Evolutionary conservation across 2,113 vertebrate genomes (phyloP).

Genomic region (Papio anubis): DNA sequence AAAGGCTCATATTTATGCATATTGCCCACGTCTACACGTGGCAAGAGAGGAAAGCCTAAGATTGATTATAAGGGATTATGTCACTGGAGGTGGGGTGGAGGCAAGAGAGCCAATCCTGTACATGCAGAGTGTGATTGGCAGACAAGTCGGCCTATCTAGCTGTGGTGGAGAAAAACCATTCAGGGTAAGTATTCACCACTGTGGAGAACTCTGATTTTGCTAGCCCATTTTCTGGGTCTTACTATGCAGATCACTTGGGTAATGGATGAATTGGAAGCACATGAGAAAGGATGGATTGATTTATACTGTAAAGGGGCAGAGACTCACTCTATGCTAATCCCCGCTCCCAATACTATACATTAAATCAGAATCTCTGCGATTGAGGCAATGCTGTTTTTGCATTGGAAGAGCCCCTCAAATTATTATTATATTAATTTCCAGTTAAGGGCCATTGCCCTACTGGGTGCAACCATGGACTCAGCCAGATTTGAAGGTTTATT

Average conservation of each 20-base stretch:
- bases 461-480: no score
- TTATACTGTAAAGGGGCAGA: neutral
- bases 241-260: neutral
- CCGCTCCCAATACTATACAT: neutral
- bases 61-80: neutral
- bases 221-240: neutral
- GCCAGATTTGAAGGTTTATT: neutral
- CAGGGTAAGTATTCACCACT: neutral
- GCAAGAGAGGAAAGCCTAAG: neutral
- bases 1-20: neutral
- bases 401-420: neutral
- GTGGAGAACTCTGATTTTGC: neutral
- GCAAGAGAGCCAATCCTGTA: neutral
- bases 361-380: neutral
- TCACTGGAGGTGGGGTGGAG: neutral
- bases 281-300: neutral
- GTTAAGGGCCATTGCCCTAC: neutral
- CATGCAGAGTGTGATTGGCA: neutral
- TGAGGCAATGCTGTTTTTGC: neutral
- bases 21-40: neutral
- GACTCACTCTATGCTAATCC: neutral
- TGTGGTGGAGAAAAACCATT: neutral
- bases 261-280: neutral
- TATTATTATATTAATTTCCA: neutral
- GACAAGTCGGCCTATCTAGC: neutral